Percentiles rank a stretch among this genome's conserved stretches.
Conservation (phyloP, 1,140 invertebrate species). For the Chelonus insularis region DNA sequence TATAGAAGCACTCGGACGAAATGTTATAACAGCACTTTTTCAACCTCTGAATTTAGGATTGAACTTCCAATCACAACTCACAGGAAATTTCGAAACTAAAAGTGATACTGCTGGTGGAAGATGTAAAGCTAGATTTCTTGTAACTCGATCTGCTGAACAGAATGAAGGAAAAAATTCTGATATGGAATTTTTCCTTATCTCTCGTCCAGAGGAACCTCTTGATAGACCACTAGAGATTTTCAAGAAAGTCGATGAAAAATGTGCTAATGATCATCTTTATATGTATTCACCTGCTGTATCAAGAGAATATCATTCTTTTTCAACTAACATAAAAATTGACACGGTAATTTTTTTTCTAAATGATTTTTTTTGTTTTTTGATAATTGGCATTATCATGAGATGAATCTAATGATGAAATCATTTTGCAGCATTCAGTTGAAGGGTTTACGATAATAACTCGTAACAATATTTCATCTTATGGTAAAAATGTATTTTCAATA, state of each 20-base stretch:
- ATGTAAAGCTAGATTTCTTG: not conserved
- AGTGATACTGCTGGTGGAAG: not conserved
- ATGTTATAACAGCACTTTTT: not conserved
- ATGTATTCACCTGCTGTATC: not conserved
- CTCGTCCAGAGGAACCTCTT: not conserved
- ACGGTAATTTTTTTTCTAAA: too few relatives aligned
- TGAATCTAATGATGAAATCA: too few relatives aligned
- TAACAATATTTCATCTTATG: conserved; percentile 5
- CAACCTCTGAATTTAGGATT: not conserved
- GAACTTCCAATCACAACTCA: not conserved
- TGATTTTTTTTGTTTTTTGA: too few relatives aligned
- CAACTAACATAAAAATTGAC: too few relatives aligned
- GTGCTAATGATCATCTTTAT: not conserved
- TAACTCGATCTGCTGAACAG: not conserved
- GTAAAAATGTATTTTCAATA: not conserved
- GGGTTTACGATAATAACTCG: conserved; percentile 1
- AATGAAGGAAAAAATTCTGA: not conserved
- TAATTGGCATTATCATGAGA: too few relatives aligned
- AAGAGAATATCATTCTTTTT: too few relatives aligned
- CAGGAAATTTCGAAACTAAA: not conserved
- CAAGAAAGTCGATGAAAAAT: not conserved
- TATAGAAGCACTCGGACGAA: not conserved
- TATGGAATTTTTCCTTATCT: not conserved
- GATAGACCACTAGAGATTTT: not conserved
- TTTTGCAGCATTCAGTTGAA: not conserved